Percentiles rank a stretch among this genome's conserved stretches.
Evolutionary conservation across 2,113 vertebrate species (phyloP).

Genomic region (Callocephalon fimbriatum): DNA sequence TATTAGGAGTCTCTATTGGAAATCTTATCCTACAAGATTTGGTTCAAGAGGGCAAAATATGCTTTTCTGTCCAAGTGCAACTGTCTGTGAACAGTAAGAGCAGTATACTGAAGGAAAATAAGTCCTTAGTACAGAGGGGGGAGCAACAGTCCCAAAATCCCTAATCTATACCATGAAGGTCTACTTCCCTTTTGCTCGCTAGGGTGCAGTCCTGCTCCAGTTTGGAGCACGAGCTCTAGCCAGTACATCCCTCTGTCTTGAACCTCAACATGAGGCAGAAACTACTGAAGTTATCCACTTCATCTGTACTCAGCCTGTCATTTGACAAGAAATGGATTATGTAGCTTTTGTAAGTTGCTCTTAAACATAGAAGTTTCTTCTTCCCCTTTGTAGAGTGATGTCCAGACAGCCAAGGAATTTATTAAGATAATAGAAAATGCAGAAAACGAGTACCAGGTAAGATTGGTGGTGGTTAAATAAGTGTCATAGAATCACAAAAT

Average conservation of each 20-base stretch:
- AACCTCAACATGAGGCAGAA: background rate
- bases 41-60: background rate
- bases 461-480: background rate
- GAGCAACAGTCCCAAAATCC: background rate
- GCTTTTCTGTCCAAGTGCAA: background rate
- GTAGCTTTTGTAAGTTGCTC: background rate
- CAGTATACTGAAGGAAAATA: background rate
- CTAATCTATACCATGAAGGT: accelerated
- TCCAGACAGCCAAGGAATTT: conserved; percentile 92
- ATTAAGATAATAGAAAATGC: conserved; percentile 94
- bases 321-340: background rate
- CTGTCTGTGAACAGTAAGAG: background rate
- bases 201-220: background rate
- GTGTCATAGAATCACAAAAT: background rate
- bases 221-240: background rate
- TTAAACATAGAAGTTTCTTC: background rate
- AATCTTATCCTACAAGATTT: background rate
- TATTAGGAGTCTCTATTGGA: background rate
- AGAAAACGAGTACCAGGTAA: conserved; percentile 97
- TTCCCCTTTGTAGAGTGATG: conserved; percentile 81
- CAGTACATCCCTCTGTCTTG: accelerated
- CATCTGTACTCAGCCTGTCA: background rate
- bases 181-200: background rate
- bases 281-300: background rate
- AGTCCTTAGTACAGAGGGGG: background rate